These are phyloP conservation scores for Pungitius pungitius DNA, from an alignment of 2,113 vertebrate genomes.

Conservation along the genomic window DNA sequence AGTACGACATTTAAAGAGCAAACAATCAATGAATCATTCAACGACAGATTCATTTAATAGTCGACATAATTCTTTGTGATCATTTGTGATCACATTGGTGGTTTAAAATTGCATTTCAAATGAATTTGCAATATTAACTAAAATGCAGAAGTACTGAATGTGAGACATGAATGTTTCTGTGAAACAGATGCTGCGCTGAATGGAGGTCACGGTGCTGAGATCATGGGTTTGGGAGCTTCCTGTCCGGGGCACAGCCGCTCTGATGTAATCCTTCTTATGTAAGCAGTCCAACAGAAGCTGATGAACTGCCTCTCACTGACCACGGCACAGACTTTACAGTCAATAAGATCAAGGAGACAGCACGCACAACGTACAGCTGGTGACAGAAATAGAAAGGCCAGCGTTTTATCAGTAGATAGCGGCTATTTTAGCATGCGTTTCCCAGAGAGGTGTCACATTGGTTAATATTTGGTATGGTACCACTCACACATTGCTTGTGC, in stretches of 20 bases:
- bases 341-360: conserved; percentile 45
- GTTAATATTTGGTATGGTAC: not conserved
- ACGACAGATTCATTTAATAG: not conserved
- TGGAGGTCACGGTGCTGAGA: conserved; percentile 36
- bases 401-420: not conserved
- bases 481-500: not conserved
- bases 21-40: not conserved
- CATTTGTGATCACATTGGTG: not conserved
- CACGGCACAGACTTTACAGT: conserved; percentile 50
- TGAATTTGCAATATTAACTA: not conserved
- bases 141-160: not conserved
- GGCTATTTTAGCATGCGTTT: not conserved
- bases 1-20: not conserved
- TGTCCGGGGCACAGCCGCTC: conserved; percentile 35
- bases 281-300: conserved; percentile 57
- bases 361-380: conserved; percentile 22
- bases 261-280: conserved; percentile 78
- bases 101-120: not conserved
- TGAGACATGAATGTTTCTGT: not conserved
- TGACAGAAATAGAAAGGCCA: conserved; percentile 41
- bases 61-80: not conserved
- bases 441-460: not conserved
- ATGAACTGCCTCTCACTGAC: conserved; percentile 53
- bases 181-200: conserved; percentile 14
- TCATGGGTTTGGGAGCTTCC: conserved; percentile 51